phyloP scores from a whole-genome alignment of 1,140 invertebrate species.

The Oreohelix idahoensis region DNA sequence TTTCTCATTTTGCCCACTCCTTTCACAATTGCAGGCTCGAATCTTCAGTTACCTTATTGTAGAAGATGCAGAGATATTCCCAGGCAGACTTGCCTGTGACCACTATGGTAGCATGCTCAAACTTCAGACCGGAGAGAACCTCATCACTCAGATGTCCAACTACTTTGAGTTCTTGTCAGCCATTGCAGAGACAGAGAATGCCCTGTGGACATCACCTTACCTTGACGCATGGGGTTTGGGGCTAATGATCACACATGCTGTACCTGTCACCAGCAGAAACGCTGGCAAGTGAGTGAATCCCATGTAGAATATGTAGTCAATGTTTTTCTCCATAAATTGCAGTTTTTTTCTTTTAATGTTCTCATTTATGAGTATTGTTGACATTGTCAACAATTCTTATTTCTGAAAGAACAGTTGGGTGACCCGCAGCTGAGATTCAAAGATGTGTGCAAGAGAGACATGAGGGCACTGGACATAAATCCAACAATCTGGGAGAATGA shows the following conservation, averaged over 20 bases:
- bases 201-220: constrained; percentile 74
- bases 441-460: too few relatives aligned
- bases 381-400: too few relatives aligned
- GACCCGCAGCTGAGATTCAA: too few relatives aligned
- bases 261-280: constrained; percentile 71
- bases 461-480: too few relatives aligned
- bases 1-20: too few relatives aligned
- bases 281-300: constrained; percentile 70
- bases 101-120: constrained; percentile 72
- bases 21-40: constrained; percentile 67
- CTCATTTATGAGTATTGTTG: too few relatives aligned
- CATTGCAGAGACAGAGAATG: constrained; percentile 67
- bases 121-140: constrained; percentile 71
- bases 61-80: constrained; percentile 73
- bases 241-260: constrained; percentile 73
- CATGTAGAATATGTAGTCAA: too few relatives aligned
- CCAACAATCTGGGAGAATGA: too few relatives aligned
- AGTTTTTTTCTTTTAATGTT: too few relatives aligned
- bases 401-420: too few relatives aligned
- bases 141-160: constrained; percentile 74
- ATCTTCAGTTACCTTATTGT: constrained; percentile 74
- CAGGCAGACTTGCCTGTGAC: constrained; percentile 71
- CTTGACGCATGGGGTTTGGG: constrained; percentile 73
- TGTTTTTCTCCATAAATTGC: too few relatives aligned
- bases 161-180: constrained; percentile 74